A percentile compares a stretch with the other conserved stretches of the same genome.
These are phyloP conservation scores for Lithobates sylvaticus DNA, from an alignment of 2,797 vertebrate genomes.

Conservation along the genomic window DNA sequence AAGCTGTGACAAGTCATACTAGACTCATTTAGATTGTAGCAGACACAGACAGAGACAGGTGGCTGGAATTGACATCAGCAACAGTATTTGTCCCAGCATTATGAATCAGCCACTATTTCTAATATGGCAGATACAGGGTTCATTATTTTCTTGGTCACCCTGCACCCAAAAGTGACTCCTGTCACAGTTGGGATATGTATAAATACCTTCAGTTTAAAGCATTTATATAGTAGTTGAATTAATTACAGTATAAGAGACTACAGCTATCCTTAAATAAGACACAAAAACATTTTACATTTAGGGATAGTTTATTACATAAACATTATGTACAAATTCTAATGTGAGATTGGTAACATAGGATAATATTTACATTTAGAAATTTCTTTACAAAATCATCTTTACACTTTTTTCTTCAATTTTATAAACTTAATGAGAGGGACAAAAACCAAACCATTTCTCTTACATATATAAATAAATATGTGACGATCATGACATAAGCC, in stretches of 20 bases:
- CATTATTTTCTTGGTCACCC: too few relatives aligned
- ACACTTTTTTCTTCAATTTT: constrained; percentile 80
- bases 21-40: too few relatives aligned
- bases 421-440: constrained; percentile 80
- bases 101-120: too few relatives aligned
- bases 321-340: constrained; percentile 92
- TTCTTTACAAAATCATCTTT: constrained; percentile 90
- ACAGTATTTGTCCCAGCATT: too few relatives aligned
- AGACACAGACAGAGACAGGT: too few relatives aligned
- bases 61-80: too few relatives aligned
- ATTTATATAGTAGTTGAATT: too few relatives aligned
- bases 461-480: constrained; percentile 97
- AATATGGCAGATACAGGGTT: too few relatives aligned
- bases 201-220: too few relatives aligned
- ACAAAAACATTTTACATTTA: constrained; percentile 63
- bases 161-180: too few relatives aligned
- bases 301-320: constrained; percentile 90
- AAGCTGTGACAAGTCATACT: too few relatives aligned
- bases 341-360: constrained; percentile 84
- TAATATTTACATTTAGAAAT: constrained; percentile 92
- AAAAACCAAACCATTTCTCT: constrained; percentile 75
- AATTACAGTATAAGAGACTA: not conserved
- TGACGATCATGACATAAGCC: constrained; percentile 82
- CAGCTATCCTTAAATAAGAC: not conserved
- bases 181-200: too few relatives aligned